Conservation (phyloP, 2,888 invertebrate species). For the Eumerus sabulonum region DNA sequence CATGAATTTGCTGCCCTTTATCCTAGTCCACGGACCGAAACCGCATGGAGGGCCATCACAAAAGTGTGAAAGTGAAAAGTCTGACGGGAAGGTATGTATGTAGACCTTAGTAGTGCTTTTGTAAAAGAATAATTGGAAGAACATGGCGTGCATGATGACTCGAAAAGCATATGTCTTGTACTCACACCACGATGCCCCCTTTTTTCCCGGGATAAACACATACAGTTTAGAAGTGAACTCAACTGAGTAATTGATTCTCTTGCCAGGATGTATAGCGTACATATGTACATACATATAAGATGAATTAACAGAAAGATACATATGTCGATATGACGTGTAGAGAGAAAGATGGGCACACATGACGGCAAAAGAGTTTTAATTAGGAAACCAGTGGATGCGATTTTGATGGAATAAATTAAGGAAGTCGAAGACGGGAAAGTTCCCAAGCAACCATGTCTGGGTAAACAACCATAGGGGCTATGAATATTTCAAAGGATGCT, state of each 20-base stretch:
- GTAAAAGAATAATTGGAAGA: slow-evolving; percentile 45
- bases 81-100: not conserved
- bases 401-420: slow-evolving; percentile 37
- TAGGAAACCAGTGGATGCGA: slow-evolving; percentile 16
- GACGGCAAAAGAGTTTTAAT: slow-evolving; percentile 18
- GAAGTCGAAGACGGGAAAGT: too few relatives aligned
- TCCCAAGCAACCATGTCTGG: too few relatives aligned
- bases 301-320: slow-evolving; percentile 11
- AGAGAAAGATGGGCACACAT: slow-evolving; percentile 1
- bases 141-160: slow-evolving; percentile 31
- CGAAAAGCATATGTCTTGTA: slow-evolving; percentile 9
- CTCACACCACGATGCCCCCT: not conserved
- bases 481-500: too few relatives aligned
- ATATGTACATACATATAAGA: too few relatives aligned
- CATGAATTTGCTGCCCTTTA: too few relatives aligned
- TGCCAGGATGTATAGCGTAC: too few relatives aligned
- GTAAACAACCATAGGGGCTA: too few relatives aligned
- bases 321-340: slow-evolving; percentile 17
- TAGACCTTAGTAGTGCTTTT: not conserved
- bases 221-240: not conserved
- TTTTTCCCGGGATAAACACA: too few relatives aligned
- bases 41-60: slow-evolving; percentile 4
- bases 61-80: slow-evolving; percentile 11
- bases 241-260: slow-evolving; percentile 32
- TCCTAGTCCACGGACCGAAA: too few relatives aligned